Conservation (phyloP, 2,888 invertebrate species). For the Drosophila borealis region DNA sequence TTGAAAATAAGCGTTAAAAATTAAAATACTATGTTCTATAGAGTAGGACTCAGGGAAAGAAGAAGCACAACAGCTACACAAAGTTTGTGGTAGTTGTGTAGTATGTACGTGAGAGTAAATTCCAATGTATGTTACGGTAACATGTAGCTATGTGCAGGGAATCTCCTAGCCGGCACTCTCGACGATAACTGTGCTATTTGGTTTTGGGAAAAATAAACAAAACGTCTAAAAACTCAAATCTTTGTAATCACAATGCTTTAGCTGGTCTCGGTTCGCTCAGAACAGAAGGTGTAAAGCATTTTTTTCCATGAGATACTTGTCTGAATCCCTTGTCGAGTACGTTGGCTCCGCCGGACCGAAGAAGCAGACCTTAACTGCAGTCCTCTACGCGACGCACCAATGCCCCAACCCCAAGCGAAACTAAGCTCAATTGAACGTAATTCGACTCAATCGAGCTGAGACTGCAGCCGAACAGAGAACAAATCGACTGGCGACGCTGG, state of each 20-base stretch:
- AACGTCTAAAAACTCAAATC: constrained; percentile 58
- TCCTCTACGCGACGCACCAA: constrained; percentile 5
- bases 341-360: constrained; percentile 62
- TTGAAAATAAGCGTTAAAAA: too few relatives aligned
- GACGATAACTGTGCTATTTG: background rate
- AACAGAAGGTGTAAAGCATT: constrained; percentile 70
- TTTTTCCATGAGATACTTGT: constrained; percentile 27
- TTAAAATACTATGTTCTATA: too few relatives aligned
- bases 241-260: constrained; percentile 69
- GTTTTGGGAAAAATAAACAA: constrained; percentile 44
- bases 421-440: constrained; percentile 39
- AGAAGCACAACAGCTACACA: too few relatives aligned
- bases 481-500: constrained; percentile 38
- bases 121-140: too few relatives aligned
- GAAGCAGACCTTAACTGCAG: constrained; percentile 33
- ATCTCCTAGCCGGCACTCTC: background rate
- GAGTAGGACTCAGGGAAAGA: too few relatives aligned
- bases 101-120: too few relatives aligned
- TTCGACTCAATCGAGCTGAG: constrained; percentile 50
- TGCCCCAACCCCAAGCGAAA: constrained; percentile 5
- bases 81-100: too few relatives aligned
- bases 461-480: constrained; percentile 36
- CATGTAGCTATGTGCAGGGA: background rate
- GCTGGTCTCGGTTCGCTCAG: constrained; percentile 32
- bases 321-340: constrained; percentile 51